Conservation (phyloP, 2,113 vertebrate genomes). For the Phocoena phocoena region DNA sequence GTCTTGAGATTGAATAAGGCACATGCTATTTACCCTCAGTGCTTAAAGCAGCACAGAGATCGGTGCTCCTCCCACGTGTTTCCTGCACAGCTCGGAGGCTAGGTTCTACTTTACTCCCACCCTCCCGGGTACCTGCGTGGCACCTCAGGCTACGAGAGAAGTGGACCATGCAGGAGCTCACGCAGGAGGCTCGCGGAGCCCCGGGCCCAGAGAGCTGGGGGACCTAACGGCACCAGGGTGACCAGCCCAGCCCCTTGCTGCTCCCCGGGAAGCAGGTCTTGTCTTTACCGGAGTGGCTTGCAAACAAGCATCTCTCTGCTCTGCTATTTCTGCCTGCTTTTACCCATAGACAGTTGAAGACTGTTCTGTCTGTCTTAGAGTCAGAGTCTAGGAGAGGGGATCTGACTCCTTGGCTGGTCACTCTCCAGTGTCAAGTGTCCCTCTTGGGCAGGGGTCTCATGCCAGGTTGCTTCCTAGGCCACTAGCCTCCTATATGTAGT, state of each 20-base stretch:
- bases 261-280: neutral
- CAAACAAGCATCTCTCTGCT: neutral
- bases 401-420: neutral
- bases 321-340: neutral
- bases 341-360: fast-evolving
- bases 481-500: neutral
- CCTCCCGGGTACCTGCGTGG: fast-evolving
- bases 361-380: neutral
- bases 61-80: neutral
- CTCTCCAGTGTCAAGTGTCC: neutral
- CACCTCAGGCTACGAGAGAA: neutral
- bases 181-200: fast-evolving
- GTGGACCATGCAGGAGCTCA: neutral
- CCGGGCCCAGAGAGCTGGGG: neutral
- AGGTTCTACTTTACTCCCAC: neutral
- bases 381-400: neutral
- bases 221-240: neutral
- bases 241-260: neutral
- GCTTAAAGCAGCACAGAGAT: neutral
- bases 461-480: neutral
- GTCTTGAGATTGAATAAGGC: neutral
- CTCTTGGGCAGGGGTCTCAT: neutral
- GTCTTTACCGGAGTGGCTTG: neutral
- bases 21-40: neutral
- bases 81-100: neutral